A percentile compares a stretch with the other conserved stretches of the same genome.
phyloP scores from a whole-genome alignment of 2,113 vertebrate species.

The Onychostoma macrolepis region DNA sequence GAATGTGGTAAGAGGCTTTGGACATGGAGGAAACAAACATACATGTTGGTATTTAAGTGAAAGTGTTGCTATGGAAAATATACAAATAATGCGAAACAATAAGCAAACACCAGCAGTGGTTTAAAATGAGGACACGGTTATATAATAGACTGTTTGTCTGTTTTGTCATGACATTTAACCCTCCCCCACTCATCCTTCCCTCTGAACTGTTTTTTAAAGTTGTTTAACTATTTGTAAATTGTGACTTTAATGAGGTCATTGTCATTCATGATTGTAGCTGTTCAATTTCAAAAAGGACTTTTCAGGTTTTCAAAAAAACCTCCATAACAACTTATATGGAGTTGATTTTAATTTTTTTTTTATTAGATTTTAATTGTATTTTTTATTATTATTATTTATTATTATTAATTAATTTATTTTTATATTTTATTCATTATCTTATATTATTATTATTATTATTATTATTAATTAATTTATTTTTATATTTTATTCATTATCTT shows the following conservation, averaged over 20 bases:
- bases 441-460: no score
- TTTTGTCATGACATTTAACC: neutral
- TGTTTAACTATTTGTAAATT: neutral
- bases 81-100: conserved; percentile 27
- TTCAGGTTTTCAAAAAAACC: neutral
- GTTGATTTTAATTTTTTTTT: no score
- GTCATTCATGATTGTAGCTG: neutral
- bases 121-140: neutral
- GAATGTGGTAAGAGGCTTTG: neutral
- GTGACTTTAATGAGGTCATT: neutral
- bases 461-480: no score
- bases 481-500: no score
- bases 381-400: no score
- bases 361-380: no score
- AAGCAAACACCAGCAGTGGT: neutral
- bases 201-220: neutral
- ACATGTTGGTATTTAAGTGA: neutral
- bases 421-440: no score
- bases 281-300: neutral
- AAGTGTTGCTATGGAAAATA: conserved; percentile 32
- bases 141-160: neutral
- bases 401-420: no score
- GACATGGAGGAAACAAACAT: neutral
- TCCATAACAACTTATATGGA: neutral
- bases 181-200: neutral